phyloP scores from a whole-genome alignment of 2,888 invertebrate species.

The Plemyria rubiginata region DNA sequence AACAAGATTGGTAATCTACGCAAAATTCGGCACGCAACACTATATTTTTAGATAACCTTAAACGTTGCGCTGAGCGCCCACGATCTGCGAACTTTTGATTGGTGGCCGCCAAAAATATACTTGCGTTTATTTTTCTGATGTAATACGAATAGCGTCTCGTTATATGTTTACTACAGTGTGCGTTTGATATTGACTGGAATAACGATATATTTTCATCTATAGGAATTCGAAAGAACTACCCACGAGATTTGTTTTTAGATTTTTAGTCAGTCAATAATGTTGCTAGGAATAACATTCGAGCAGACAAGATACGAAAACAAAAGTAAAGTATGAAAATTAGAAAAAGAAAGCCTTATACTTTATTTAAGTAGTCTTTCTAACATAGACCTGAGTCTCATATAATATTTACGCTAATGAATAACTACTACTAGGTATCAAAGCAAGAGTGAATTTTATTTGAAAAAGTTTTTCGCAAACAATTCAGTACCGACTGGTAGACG shows the following conservation, averaged over 20 bases:
- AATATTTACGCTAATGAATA: too few species aligned
- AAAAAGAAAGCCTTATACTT: neutral
- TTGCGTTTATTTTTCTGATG: constrained; percentile 32
- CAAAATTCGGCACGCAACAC: constrained; percentile 51
- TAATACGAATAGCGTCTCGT: constrained; percentile 27
- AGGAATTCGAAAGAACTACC: neutral
- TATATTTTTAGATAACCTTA: constrained; percentile 70
- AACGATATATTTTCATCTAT: neutral
- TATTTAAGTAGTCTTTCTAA: too few species aligned
- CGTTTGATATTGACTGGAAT: constrained; percentile 3
- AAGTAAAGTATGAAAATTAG: neutral
- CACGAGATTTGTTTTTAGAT: constrained; percentile 1
- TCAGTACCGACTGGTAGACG: too few species aligned
- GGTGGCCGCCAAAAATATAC: constrained; percentile 45
- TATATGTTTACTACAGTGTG: constrained; percentile 1
- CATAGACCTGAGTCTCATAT: too few species aligned
- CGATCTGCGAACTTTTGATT: constrained; percentile 52
- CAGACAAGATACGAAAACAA: neutral
- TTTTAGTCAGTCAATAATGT: neutral
- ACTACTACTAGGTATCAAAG: too few species aligned
- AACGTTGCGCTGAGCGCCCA: constrained; percentile 60
- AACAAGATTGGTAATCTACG: constrained; percentile 30
- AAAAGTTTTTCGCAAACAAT: too few species aligned
- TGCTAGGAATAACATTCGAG: neutral
- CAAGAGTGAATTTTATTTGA: too few species aligned